Conservation (phyloP, 2,888 invertebrate genomes). For the Apocheima hispidaria region DNA sequence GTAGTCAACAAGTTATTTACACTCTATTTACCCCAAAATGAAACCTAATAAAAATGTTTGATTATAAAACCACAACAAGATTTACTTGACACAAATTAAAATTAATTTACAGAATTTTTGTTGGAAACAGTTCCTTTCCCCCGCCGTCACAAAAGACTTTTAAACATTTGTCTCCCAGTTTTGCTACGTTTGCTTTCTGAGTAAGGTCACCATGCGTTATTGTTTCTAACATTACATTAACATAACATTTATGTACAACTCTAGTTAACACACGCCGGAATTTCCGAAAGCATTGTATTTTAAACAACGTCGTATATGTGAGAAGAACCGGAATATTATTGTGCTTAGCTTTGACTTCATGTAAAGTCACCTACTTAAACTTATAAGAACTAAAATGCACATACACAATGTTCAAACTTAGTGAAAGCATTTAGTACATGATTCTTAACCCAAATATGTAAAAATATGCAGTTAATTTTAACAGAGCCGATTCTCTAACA, state of each 20-base stretch:
- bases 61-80: slow-evolving; percentile 5
- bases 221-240: slow-evolving; percentile 14
- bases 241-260: slow-evolving; percentile 12
- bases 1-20: background rate
- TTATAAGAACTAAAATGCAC: no score
- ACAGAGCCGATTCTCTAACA: no score
- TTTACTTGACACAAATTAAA: slow-evolving; percentile 9
- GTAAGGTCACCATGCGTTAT: slow-evolving; percentile 24
- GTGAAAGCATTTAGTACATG: no score
- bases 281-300: no score
- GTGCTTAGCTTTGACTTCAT: background rate
- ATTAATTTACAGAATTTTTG: slow-evolving; percentile 14
- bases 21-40: background rate
- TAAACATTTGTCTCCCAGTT: slow-evolving; percentile 34
- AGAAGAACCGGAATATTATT: background rate
- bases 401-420: no score
- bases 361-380: no score
- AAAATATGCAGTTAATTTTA: no score
- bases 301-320: no score
- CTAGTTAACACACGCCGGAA: slow-evolving; percentile 21
- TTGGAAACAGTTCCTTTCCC: slow-evolving; percentile 20
- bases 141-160: slow-evolving; percentile 26
- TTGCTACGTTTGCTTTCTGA: slow-evolving; percentile 32
- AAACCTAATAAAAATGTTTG: slow-evolving; percentile 1
- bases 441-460: no score